Percentiles rank a stretch among this genome's conserved stretches.
These are phyloP conservation scores for Ciconia boyciana DNA, from an alignment of 2,113 vertebrate genomes.

Conservation along the genomic window DNA sequence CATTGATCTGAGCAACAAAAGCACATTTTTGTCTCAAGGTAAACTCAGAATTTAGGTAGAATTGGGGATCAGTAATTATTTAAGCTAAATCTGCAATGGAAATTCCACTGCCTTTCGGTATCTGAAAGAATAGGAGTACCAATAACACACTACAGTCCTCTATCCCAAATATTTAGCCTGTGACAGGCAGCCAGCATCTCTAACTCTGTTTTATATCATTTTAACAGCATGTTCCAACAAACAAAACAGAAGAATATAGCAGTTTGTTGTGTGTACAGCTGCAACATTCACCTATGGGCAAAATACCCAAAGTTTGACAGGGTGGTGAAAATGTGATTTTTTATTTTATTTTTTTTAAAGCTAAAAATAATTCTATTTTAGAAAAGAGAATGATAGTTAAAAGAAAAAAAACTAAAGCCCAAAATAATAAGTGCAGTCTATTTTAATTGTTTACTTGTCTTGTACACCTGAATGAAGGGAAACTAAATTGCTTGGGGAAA, in stretches of 20 bases:
- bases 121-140: neutral
- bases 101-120: neutral
- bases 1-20: neutral
- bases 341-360: neutral
- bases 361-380: neutral
- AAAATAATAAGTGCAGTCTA: neutral
- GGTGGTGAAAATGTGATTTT: neutral
- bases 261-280: neutral
- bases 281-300: neutral
- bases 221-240: neutral
- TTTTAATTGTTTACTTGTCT: neutral
- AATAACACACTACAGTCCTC: neutral
- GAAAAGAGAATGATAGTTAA: neutral
- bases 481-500: neutral
- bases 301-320: neutral
- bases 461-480: neutral
- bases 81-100: neutral
- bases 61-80: neutral
- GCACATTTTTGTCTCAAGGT: neutral
- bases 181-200: neutral
- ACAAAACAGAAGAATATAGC: neutral
- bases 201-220: neutral
- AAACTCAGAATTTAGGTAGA: neutral
- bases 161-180: neutral
- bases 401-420: neutral